Percentiles rank a stretch among this genome's conserved stretches.
Evolutionary conservation across 2,888 invertebrate species (phyloP).

Genomic region (Hoplodrina blanda): DNA sequence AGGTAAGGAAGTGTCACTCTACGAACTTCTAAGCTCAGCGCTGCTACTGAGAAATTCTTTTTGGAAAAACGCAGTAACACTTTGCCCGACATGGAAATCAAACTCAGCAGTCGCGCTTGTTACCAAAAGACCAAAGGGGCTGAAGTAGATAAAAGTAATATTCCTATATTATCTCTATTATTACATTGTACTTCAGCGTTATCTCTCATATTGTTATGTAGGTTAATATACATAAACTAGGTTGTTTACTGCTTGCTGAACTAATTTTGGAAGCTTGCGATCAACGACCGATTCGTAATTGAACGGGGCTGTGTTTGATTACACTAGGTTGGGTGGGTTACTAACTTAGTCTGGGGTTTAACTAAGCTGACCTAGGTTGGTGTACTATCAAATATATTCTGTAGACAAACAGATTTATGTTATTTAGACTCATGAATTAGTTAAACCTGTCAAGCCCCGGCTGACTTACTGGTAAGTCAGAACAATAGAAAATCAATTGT

Average conservation of each 20-base stretch:
- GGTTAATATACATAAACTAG: constrained; percentile 32
- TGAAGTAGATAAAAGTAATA: no score
- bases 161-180: constrained; percentile 35
- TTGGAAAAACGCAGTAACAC: no score
- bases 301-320: constrained; percentile 27
- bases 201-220: constrained; percentile 31
- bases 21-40: no score
- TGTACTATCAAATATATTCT: constrained; percentile 6
- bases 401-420: background rate
- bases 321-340: constrained; percentile 5
- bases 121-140: no score
- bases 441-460: no score
- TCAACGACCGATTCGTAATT: constrained; percentile 30
- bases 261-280: constrained; percentile 48
- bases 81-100: no score
- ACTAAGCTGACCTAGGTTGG: constrained; percentile 6
- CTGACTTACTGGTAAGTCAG: no score
- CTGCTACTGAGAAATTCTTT: no score
- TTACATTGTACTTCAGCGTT: constrained; percentile 30
- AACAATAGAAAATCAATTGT: no score
- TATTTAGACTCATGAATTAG: background rate
- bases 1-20: no score
- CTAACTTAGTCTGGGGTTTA: constrained; percentile 24
- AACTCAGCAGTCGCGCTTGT: no score
- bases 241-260: constrained; percentile 16